phyloP scores from a whole-genome alignment of 2,113 vertebrate species.

The Callipepla californica region DNA sequence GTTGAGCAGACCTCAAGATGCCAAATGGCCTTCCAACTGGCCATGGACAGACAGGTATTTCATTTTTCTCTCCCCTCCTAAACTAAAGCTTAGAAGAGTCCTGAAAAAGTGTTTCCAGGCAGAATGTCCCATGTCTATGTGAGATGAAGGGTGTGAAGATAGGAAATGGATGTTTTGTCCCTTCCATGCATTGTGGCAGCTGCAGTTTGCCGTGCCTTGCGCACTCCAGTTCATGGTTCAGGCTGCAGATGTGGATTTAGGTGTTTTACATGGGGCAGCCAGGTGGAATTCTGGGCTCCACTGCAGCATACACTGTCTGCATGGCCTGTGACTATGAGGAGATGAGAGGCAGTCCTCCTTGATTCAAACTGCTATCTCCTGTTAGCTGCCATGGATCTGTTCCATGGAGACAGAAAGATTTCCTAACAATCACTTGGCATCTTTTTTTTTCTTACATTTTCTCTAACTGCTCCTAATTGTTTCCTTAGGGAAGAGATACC shows the following conservation, averaged over 20 bases:
- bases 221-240: background rate
- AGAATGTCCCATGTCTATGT: background rate
- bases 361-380: background rate
- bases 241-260: background rate
- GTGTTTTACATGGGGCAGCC: rapidly evolving
- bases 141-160: background rate
- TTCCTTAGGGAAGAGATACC: background rate
- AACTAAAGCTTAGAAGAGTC: background rate
- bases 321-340: background rate
- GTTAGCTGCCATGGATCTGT: background rate
- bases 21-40: background rate
- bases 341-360: background rate
- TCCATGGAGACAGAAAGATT: background rate
- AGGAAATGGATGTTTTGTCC: background rate
- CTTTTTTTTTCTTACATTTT: background rate
- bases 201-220: background rate
- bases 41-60: background rate
- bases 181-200: background rate
- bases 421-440: background rate
- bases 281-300: background rate
- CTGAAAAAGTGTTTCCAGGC: background rate
- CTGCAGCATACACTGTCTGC: background rate
- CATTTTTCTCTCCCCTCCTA: background rate
- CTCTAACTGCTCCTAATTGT: background rate
- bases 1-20: background rate